Conservation (phyloP, 2,888 invertebrate genomes). For the Ditula angustiorana region DNA sequence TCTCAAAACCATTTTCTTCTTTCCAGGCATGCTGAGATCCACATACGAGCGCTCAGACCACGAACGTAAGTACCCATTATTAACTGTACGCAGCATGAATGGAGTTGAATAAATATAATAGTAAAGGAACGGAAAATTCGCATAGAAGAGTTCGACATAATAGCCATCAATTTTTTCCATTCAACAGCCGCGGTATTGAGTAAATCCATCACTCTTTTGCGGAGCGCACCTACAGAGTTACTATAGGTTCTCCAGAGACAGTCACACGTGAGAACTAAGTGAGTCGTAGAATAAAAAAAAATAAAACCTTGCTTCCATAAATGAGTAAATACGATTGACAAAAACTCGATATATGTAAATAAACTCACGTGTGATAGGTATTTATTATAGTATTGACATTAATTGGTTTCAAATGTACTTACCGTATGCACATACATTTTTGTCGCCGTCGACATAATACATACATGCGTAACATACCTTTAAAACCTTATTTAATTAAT, state of each 20-base stretch:
- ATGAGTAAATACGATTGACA: background rate
- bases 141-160: constrained; percentile 55
- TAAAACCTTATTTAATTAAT: too few species aligned
- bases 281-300: background rate
- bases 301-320: too few species aligned
- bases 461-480: too few species aligned
- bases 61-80: constrained; percentile 74
- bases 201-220: constrained; percentile 62
- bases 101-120: constrained; percentile 46
- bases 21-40: constrained; percentile 82
- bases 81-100: constrained; percentile 20
- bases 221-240: constrained; percentile 43
- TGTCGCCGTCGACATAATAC: too few species aligned
- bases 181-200: constrained; percentile 58
- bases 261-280: background rate
- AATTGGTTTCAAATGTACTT: too few species aligned
- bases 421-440: too few species aligned
- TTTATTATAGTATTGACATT: too few species aligned
- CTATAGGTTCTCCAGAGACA: background rate
- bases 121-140: constrained; percentile 48
- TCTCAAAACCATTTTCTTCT: constrained; percentile 43
- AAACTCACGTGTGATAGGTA: too few species aligned
- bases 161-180: constrained; percentile 65
- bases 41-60: constrained; percentile 82
- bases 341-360: too few species aligned